Evolutionary conservation across 2,113 vertebrate species (phyloP).

Genomic region (Dicaeum eximium): DNA sequence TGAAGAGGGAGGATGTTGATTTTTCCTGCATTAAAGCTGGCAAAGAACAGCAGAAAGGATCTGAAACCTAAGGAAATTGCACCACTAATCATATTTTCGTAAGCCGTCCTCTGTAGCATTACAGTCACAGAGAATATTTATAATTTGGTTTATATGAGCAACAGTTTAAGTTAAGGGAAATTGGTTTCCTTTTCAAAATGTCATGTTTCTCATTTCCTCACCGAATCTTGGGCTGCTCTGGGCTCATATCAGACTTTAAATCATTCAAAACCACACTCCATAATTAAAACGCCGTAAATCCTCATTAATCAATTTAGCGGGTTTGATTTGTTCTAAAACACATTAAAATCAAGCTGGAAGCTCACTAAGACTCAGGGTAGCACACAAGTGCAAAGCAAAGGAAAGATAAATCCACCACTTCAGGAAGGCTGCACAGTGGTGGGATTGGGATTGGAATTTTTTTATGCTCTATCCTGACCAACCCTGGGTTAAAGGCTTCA

Average conservation of each 20-base stretch:
- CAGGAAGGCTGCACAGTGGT: background rate
- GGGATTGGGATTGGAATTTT: background rate
- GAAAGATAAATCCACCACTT: background rate
- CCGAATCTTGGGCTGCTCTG: slow-evolving; percentile 61
- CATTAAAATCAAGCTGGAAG: slow-evolving; percentile 64
- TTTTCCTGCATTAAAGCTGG: slow-evolving; percentile 18
- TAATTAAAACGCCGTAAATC: slow-evolving; percentile 74
- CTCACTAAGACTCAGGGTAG: slow-evolving; percentile 46
- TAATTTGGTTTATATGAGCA: slow-evolving; percentile 74
- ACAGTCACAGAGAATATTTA: slow-evolving; percentile 73
- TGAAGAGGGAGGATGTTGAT: slow-evolving; percentile 37
- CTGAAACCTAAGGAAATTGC: slow-evolving; percentile 66
- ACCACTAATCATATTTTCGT: slow-evolving; percentile 66
- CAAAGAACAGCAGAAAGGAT: slow-evolving; percentile 44
- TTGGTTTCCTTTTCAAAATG: slow-evolving; percentile 79
- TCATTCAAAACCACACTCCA: slow-evolving; percentile 69
- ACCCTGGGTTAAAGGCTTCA: background rate
- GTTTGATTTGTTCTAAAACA: slow-evolving; percentile 70
- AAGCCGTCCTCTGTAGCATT: slow-evolving; percentile 66
- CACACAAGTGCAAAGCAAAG: background rate
- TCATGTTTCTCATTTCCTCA: slow-evolving; percentile 79
- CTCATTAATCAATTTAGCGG: slow-evolving; percentile 69
- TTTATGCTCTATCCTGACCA: background rate
- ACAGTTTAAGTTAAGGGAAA: slow-evolving; percentile 77
- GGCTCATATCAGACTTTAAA: slow-evolving; percentile 69